Conservation (phyloP, 2,797 vertebrate genomes). For the Poecilia gillii region DNA sequence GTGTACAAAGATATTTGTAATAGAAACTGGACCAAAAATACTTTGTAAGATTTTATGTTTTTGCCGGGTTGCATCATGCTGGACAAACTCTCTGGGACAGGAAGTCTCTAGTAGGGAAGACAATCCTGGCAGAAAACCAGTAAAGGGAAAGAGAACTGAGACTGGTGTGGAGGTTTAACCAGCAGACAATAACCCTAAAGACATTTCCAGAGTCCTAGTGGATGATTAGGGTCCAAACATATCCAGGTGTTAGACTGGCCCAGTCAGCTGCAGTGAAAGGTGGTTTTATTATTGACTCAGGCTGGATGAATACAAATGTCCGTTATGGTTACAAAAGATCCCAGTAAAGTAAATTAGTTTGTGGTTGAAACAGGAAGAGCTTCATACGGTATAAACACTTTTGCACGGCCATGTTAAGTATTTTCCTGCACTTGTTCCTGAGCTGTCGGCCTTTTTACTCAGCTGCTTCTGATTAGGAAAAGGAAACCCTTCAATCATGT, state of each 20-base stretch:
- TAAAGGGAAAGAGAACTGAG: not conserved
- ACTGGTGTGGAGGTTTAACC: not conserved
- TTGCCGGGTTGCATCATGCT: not conserved
- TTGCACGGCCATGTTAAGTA: not conserved
- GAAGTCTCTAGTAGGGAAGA: not conserved
- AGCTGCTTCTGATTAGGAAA: conserved; percentile 71
- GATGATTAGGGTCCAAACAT: not conserved
- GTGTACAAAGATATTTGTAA: too few relatives aligned
- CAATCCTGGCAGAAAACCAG: not conserved
- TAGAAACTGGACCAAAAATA: too few relatives aligned
- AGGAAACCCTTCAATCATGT: conserved; percentile 52
- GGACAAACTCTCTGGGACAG: not conserved
- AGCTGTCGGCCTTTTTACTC: conserved; percentile 55
- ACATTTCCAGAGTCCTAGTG: not conserved
- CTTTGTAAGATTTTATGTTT: too few relatives aligned
- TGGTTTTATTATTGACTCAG: not conserved
- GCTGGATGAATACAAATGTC: not conserved
- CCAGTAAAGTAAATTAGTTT: not conserved
- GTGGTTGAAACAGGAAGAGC: not conserved
- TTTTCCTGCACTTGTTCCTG: conserved; percentile 53
- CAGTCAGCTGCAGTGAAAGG: not conserved
- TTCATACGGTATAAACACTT: not conserved
- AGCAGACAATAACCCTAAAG: not conserved
- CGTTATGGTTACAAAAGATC: not conserved
- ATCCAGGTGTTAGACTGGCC: not conserved